Evolutionary conservation across 2,113 vertebrate genomes (phyloP), one percentile per base, ranked within the genome.

Genomic region (Aldabrachelys gigantea): DNA sequence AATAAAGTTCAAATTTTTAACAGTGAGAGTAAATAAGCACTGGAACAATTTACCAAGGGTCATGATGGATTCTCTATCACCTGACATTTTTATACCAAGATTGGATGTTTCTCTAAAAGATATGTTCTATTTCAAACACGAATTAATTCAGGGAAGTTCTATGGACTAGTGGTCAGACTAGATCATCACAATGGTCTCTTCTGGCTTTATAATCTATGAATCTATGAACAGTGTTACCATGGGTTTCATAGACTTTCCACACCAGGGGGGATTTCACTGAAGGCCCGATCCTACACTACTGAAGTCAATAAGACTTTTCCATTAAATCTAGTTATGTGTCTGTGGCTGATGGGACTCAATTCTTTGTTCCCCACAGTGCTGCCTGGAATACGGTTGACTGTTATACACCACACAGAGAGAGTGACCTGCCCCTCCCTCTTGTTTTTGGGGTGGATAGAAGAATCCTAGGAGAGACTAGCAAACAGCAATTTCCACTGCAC

Each of bases 231-330:
- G 27, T 69, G 17, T 69, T 69, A 69, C 1, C 65, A 21, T 69
- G 35, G 25, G 35, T 92, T 93, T 82, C 91, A 75, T 50, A 80
- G 21, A 4, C 5, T 35, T 62, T n/a, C 27, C 57, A 72, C 11
- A 3, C 12, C 53, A 16, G 57, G 10, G 35, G 59, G 35, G 80
- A 27, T 22, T 82, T 94, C 84, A 59, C 14, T 89, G 35, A 65
- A 53, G 47, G 22, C 14, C 49, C 16, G 29, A 9, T 83, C 94
- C 89, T 49, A 79, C 38, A 72, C 12, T 16, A 69, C 65, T 49
- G 47, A 90, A 24, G 27, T 44, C 10, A 44, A 41, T 92, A 96
- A 86, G 25, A 53, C 7, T 91, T 92, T 69, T 69, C 44, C 69
- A 86, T 91, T 94, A 89, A 91, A 52, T 94, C 11, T 57, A 85